phyloP scores from a whole-genome alignment of 2,797 vertebrate genomes.

The Alcedo quadribrachys region DNA sequence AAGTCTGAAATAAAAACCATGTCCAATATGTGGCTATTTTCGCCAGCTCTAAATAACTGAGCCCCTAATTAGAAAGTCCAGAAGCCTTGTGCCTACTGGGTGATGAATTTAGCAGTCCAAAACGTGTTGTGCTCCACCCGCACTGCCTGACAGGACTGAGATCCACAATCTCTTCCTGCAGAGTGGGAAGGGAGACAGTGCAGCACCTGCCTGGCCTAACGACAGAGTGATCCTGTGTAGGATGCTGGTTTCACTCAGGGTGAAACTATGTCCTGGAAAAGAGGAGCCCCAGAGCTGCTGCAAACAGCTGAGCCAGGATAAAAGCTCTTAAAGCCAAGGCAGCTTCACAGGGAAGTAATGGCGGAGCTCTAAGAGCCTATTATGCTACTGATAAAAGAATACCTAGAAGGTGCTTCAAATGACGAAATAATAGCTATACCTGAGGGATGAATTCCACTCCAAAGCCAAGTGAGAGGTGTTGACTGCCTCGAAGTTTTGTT shows the following conservation, averaged over 20 bases:
- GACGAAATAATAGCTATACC: constrained; percentile 13
- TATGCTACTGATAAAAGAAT: constrained; percentile 12
- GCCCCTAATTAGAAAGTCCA: not conserved
- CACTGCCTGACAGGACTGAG: not conserved
- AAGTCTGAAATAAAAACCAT: not conserved
- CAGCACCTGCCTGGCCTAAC: not conserved
- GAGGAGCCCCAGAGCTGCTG: not conserved
- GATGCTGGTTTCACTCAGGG: constrained; percentile 30
- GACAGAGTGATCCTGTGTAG: not conserved
- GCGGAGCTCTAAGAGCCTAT: not conserved
- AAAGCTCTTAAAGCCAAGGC: not conserved
- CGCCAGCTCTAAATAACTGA: not conserved
- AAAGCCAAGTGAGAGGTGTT: constrained; percentile 41
- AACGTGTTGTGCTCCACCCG: not conserved
- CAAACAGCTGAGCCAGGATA: constrained; percentile 42
- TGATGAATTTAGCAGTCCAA: not conserved
- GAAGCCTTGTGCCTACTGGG: not conserved
- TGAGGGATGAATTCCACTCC: constrained; percentile 54
- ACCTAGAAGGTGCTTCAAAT: constrained; percentile 50
- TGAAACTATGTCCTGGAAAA: constrained; percentile 31
- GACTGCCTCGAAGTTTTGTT: constrained; percentile 1
- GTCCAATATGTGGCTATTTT: not conserved
- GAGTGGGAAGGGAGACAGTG: not conserved
- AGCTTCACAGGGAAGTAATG: not conserved
- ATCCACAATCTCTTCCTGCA: constrained; percentile 1